Conservation (phyloP, 2,797 vertebrate species). For the Myotis vivesi region DNA sequence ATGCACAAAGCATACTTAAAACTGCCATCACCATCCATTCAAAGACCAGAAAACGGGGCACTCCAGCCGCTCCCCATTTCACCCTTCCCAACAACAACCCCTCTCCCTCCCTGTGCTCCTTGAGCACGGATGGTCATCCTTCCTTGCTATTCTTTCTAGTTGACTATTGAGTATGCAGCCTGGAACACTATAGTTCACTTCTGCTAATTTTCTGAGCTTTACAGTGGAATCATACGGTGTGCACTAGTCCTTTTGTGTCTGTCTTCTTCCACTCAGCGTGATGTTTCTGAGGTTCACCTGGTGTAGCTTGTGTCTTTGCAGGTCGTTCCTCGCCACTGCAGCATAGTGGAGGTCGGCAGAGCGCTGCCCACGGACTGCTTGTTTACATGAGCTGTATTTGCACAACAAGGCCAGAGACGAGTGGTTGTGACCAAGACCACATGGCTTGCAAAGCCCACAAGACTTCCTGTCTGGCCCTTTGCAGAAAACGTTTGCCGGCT, state of each 20-base stretch:
- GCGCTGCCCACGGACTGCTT: neutral
- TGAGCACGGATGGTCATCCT: neutral
- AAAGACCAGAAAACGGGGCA: neutral
- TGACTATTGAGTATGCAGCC: neutral
- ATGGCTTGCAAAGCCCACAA: neutral
- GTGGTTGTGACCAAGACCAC: neutral
- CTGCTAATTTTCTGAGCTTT: neutral
- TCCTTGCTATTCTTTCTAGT: neutral
- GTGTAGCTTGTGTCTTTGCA: neutral
- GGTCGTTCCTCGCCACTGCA: neutral
- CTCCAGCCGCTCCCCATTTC: neutral
- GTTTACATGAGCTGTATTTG: fast-evolving
- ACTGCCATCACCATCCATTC: neutral
- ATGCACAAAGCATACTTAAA: neutral
- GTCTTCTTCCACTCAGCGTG: neutral
- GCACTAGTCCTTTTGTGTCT: neutral
- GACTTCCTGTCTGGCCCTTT: neutral
- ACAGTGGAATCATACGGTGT: neutral
- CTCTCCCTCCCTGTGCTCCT: neutral
- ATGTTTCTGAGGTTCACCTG: neutral
- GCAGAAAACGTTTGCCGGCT: neutral
- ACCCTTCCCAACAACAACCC: neutral
- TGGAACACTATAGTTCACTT: neutral
- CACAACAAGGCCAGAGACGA: neutral
- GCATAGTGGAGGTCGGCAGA: neutral